Conservation (phyloP, 2,888 invertebrate genomes). For the Thereva nobilitata region DNA sequence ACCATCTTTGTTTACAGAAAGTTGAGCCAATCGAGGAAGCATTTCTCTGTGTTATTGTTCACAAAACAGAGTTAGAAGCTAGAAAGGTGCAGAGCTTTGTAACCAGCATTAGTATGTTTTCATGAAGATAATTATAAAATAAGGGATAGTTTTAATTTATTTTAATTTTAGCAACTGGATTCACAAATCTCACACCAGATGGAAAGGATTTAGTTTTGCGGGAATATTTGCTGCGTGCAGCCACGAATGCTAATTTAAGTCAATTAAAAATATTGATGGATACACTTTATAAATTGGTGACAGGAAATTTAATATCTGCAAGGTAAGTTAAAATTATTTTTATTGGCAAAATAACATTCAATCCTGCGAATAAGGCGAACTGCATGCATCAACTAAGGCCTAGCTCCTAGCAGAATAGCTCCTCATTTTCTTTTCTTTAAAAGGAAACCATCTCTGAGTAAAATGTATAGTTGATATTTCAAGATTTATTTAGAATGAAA, state of each 20-base stretch:
- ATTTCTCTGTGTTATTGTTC: constrained; percentile 84
- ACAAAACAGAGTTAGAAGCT: constrained; percentile 71
- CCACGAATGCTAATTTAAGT: constrained; percentile 73
- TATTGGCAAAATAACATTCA: constrained; percentile 4
- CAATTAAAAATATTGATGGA: constrained; percentile 76
- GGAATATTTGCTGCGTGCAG: constrained; percentile 74
- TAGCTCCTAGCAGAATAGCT: too few relatives aligned
- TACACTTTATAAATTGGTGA: constrained; percentile 76
- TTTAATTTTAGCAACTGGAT: constrained; percentile 60
- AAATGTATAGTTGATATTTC: too few relatives aligned
- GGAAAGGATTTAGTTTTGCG: constrained; percentile 75
- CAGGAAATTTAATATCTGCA: constrained; percentile 72
- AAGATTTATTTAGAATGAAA: too few relatives aligned
- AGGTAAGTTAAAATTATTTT: constrained; percentile 60
- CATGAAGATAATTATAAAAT: too few relatives aligned
- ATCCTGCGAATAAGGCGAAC: too few relatives aligned
- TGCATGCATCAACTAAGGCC: too few relatives aligned
- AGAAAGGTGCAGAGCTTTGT: constrained; percentile 71
- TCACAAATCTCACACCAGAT: constrained; percentile 70
- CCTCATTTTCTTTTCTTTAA: too few relatives aligned
- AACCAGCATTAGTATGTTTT: constrained; percentile 63
- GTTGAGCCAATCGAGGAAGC: constrained; percentile 87
- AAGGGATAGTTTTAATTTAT: neutral
- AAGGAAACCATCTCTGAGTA: too few relatives aligned
- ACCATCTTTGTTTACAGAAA: constrained; percentile 61